phyloP scores from a whole-genome alignment of 2,888 invertebrate genomes.

The Agonopterix heracliana region DNA sequence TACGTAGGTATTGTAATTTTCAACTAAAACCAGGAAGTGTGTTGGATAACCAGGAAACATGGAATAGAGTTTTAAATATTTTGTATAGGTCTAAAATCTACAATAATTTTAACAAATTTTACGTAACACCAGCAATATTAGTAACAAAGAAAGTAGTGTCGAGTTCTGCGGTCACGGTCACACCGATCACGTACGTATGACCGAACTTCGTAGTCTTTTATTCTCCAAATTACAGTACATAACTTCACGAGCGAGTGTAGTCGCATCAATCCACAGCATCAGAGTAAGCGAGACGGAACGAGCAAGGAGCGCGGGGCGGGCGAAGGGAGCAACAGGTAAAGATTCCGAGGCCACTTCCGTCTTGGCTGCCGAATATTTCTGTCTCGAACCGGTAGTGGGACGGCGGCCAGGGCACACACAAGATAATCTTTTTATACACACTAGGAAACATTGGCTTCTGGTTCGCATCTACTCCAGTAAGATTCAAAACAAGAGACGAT shows the following conservation, averaged over 20 bases:
- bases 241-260: slow-evolving; percentile 54
- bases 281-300: slow-evolving; percentile 49
- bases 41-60: too few species aligned
- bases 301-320: slow-evolving; percentile 55
- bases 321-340: slow-evolving; percentile 76
- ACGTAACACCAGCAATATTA: slow-evolving; percentile 21
- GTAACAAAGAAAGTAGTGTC: slow-evolving; percentile 58
- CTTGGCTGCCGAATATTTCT: slow-evolving; percentile 77
- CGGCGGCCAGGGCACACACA: slow-evolving; percentile 65
- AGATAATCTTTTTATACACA: slow-evolving; percentile 28
- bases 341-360: slow-evolving; percentile 77
- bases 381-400: slow-evolving; percentile 76
- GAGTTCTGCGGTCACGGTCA: slow-evolving; percentile 68
- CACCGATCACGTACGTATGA: slow-evolving; percentile 35
- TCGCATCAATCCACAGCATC: slow-evolving; percentile 29
- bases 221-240: slow-evolving; percentile 64
- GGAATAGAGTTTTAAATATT: too few species aligned
- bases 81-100: too few species aligned
- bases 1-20: too few species aligned
- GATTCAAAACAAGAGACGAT: slow-evolving; percentile 4
- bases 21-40: too few species aligned
- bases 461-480: slow-evolving; percentile 15
- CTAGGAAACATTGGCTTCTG: slow-evolving; percentile 14
- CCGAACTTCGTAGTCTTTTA: slow-evolving; percentile 61
- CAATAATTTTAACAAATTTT: neutral